Percentiles rank a stretch among this genome's conserved stretches.
Evolutionary conservation across 2,113 vertebrate species (phyloP).

Genomic region (Hylia prasina): DNA sequence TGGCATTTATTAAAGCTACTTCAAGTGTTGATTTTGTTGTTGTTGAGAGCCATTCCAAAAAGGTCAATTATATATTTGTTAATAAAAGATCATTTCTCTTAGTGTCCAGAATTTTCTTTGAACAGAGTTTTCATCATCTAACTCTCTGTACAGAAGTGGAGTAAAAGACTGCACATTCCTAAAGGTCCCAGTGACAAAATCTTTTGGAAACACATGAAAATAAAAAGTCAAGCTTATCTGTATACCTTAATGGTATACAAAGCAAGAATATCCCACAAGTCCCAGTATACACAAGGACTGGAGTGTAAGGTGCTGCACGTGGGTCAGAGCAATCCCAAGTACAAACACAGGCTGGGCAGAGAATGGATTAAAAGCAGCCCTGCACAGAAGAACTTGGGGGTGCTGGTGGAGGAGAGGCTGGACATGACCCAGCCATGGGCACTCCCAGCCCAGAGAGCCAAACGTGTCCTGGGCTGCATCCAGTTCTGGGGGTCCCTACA

Average conservation of each 20-base stretch:
- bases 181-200: background rate
- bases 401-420: background rate
- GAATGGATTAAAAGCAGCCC: background rate
- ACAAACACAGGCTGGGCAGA: background rate
- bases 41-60: background rate
- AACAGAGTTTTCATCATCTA: background rate
- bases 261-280: background rate
- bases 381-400: background rate
- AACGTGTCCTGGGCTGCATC: rapidly evolving
- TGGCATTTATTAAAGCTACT: background rate
- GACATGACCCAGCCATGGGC: background rate
- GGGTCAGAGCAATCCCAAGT: background rate
- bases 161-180: background rate
- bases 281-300: rapidly evolving
- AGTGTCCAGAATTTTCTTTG: background rate
- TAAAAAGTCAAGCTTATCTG: background rate
- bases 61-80: background rate
- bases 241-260: background rate
- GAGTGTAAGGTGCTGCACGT: background rate
- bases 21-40: background rate
- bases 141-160: background rate
- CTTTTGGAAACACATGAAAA: background rate
- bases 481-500: background rate
- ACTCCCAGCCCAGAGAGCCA: background rate
- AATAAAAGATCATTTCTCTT: background rate